Conservation (phyloP, 1,140 invertebrate species). For the Caenorhabditis inopinata region DNA sequence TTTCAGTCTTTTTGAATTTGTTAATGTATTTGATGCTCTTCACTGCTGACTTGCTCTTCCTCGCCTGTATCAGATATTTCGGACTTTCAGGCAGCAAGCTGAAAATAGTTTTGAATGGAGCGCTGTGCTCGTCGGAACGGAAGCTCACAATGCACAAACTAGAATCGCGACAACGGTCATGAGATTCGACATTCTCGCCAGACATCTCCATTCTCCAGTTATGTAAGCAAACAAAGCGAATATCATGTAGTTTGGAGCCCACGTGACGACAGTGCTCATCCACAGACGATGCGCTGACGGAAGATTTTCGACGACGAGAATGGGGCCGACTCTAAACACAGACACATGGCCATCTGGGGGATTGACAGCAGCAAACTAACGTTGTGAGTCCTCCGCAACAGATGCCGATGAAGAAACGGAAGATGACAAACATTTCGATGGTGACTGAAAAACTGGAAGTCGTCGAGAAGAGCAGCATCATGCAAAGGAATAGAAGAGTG, state of each 20-base stretch:
- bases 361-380: neutral
- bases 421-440: conserved; percentile 33
- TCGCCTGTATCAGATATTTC: conserved; percentile 38
- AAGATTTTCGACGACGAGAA: conserved; percentile 38
- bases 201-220: conserved; percentile 37
- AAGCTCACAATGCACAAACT: conserved; percentile 38
- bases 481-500: conserved; percentile 2
- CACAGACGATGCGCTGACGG: conserved; percentile 38
- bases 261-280: conserved; percentile 40
- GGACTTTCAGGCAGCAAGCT: conserved; percentile 38
- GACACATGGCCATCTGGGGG: neutral
- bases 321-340: conserved; percentile 13
- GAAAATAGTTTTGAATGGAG: neutral
- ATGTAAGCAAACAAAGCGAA: conserved; percentile 35
- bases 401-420: conserved; percentile 41
- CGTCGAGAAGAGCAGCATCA: conserved; percentile 36
- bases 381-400: neutral
- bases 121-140: neutral
- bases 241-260: conserved; percentile 47
- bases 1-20: conserved; percentile 24
- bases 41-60: neutral
- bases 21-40: conserved; percentile 32
- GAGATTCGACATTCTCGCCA: neutral
- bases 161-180: conserved; percentile 26
- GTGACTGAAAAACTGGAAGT: conserved; percentile 24